A percentile compares a stretch with the other conserved stretches of the same genome.
phyloP scores from a whole-genome alignment of 2,113 vertebrate species.

The Pica pica region DNA sequence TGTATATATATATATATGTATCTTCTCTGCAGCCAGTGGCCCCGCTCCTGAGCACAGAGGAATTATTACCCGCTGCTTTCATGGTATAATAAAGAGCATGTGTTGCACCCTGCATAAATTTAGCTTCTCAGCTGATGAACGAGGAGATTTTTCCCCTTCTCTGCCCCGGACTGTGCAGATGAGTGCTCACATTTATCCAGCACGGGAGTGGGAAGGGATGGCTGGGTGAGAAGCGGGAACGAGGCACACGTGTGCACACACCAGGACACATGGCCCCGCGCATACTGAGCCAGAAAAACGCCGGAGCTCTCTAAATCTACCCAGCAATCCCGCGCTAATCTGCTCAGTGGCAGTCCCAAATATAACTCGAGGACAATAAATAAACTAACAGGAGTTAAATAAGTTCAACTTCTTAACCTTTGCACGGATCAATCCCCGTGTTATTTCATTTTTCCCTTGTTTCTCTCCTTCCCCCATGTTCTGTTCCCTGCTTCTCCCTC shows the following conservation, averaged over 20 bases:
- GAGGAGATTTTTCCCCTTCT: not conserved
- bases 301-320: not conserved
- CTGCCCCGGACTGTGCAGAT: not conserved
- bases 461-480: not conserved
- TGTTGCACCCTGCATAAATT: conserved; percentile 6
- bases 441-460: not conserved
- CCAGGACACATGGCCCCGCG: not conserved
- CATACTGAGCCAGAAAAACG: not conserved
- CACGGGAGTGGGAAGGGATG: not conserved
- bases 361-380: conserved; percentile 30
- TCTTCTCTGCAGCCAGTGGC: conserved; percentile 5
- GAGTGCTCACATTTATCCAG: not conserved
- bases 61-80: not conserved
- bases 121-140: not conserved
- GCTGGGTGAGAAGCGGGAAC: not conserved
- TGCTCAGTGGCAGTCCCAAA: not conserved
- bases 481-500: not conserved
- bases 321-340: not conserved
- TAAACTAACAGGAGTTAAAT: not conserved
- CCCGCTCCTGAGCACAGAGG: conserved; percentile 8
- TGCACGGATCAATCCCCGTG: not conserved
- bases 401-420: conserved; percentile 29
- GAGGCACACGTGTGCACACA: not conserved
- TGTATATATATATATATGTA: not conserved
- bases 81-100: not conserved